These are phyloP conservation scores for Neria commutata DNA, from an alignment of 2,888 invertebrate species.

Conservation along the genomic window DNA sequence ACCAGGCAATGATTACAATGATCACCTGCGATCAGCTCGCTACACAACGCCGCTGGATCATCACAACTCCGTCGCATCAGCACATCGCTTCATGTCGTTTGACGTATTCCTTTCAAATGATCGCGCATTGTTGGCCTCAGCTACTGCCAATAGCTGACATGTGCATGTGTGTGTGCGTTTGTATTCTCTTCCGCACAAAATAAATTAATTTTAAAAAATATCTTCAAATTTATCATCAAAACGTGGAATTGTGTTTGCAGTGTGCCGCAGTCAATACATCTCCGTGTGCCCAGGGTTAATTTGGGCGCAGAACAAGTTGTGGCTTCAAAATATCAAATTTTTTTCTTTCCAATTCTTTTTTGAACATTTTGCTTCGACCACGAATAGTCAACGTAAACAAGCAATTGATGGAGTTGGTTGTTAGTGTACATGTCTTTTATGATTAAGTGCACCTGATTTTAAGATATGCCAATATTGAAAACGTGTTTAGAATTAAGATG, in stretches of 20 bases:
- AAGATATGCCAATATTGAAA: too few species aligned
- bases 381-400: background rate
- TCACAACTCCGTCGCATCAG: background rate
- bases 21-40: too few species aligned
- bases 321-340: background rate
- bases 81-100: background rate
- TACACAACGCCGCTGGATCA: too few species aligned
- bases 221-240: constrained; percentile 3
- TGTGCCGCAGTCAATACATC: too few species aligned
- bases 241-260: background rate
- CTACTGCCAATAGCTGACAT: background rate
- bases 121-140: background rate
- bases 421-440: too few species aligned
- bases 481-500: too few species aligned
- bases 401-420: background rate
- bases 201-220: constrained; percentile 3
- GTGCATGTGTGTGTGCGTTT: background rate
- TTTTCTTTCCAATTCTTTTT: too few species aligned
- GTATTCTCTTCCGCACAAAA: background rate
- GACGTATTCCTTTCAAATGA: background rate
- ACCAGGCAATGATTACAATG: too few species aligned
- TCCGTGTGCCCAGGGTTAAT: background rate
- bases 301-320: background rate
- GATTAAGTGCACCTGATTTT: too few species aligned
- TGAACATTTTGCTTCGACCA: background rate